These are phyloP conservation scores for Typhlomys cinereus DNA, from an alignment of 2,113 vertebrate species.

Conservation along the genomic window DNA sequence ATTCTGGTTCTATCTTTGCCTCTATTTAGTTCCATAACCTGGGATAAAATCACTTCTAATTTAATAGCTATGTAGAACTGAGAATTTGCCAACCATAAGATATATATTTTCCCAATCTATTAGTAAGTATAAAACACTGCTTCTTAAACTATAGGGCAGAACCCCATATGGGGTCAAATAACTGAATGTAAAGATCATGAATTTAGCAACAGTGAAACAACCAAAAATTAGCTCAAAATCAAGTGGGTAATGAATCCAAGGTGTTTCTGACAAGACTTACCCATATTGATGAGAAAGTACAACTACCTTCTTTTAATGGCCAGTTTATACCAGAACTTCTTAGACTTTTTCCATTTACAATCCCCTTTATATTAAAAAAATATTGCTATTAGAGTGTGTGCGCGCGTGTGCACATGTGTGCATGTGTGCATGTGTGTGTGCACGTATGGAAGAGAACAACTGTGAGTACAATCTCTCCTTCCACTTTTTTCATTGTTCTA, in stretches of 20 bases:
- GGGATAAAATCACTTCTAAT: background rate
- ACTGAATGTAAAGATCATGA: background rate
- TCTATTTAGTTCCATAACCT: background rate
- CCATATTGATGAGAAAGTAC: background rate
- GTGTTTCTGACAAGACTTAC: background rate
- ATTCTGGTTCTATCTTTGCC: background rate
- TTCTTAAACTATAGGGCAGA: background rate
- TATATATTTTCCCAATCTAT: background rate
- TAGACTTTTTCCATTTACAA: background rate
- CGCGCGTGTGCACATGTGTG: too few relatives aligned
- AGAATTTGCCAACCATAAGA: slow-evolving; percentile 18
- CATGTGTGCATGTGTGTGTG: too few relatives aligned
- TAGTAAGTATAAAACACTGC: background rate
- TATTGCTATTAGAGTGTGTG: too few relatives aligned
- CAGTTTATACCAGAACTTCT: background rate
- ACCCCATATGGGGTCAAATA: background rate
- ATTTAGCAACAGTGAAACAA: background rate
- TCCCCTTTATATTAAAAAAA: too few relatives aligned
- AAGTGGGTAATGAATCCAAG: background rate
- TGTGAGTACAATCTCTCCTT: too few relatives aligned
- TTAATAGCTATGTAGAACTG: slow-evolving; percentile 7
- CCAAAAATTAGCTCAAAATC: background rate
- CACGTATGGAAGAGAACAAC: too few relatives aligned
- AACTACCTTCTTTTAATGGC: slow-evolving; percentile 32
- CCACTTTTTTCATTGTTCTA: too few relatives aligned